Percentiles rank a stretch among this genome's conserved stretches.
Evolutionary conservation across 2,888 invertebrate species (phyloP).

Genomic region (Lepeophtheirus nordmannii): DNA sequence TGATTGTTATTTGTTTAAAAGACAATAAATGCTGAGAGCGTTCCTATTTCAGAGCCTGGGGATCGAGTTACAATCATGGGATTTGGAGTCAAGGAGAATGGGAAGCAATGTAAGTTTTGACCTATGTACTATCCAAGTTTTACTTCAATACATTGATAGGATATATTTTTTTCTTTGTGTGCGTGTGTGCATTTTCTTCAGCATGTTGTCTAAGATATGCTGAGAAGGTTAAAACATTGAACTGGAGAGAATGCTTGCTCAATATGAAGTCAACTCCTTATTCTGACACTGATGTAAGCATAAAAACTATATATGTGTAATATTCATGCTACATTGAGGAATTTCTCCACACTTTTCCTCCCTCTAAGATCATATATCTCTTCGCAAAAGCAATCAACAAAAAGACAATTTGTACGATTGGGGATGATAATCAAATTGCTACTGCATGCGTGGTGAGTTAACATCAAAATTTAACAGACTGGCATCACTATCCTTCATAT

Average conservation of each 20-base stretch:
- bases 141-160: no score
- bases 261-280: neutral
- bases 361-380: neutral
- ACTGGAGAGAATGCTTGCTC: neutral
- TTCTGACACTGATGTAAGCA: neutral
- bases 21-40: no score
- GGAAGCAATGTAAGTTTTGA: neutral
- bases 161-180: no score
- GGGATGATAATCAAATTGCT: neutral
- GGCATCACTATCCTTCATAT: no score
- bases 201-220: constrained; percentile 4
- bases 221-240: neutral
- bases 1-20: neutral
- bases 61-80: neutral
- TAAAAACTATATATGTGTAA: no score
- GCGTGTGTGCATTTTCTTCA: neutral
- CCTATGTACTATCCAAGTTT: no score
- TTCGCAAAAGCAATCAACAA: neutral
- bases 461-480: no score
- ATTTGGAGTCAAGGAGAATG: neutral
- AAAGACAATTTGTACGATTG: neutral
- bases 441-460: neutral
- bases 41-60: no score
- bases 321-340: no score
- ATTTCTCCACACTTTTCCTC: no score